Percentiles rank a stretch among this genome's conserved stretches.
These are phyloP conservation scores for Neomonachus schauinslandi DNA, from an alignment of 2,113 vertebrate species.

Conservation along the genomic window DNA sequence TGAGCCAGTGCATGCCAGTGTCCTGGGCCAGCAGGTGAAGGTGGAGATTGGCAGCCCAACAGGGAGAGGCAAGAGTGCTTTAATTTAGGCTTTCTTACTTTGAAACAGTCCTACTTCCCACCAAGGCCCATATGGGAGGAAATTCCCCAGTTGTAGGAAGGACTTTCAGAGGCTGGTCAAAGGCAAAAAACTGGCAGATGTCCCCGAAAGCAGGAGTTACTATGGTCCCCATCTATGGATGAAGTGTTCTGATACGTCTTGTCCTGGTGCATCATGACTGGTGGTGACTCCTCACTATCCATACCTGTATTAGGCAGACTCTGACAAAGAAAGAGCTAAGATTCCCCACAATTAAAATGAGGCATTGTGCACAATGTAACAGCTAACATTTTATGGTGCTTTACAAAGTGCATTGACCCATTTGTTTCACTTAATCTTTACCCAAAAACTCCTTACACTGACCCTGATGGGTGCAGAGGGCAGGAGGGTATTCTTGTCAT, in stretches of 20 bases:
- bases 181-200: neutral
- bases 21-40: neutral
- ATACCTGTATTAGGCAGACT: neutral
- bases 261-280: rapidly evolving
- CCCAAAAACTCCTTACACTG: neutral
- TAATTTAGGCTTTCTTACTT: neutral
- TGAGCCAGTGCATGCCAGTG: neutral
- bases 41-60: neutral
- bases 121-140: neutral
- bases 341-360: neutral
- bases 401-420: neutral
- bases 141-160: neutral
- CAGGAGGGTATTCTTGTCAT: neutral
- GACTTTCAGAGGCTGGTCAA: neutral
- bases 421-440: neutral
- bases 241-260: neutral
- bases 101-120: neutral
- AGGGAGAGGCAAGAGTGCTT: neutral
- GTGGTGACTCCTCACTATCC: rapidly evolving
- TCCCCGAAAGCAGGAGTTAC: no score
- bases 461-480: neutral
- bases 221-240: neutral
- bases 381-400: neutral
- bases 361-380: neutral
- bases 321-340: neutral